Conservation (phyloP, 2,113 vertebrate genomes). For the Eudyptes chrysolophus region DNA sequence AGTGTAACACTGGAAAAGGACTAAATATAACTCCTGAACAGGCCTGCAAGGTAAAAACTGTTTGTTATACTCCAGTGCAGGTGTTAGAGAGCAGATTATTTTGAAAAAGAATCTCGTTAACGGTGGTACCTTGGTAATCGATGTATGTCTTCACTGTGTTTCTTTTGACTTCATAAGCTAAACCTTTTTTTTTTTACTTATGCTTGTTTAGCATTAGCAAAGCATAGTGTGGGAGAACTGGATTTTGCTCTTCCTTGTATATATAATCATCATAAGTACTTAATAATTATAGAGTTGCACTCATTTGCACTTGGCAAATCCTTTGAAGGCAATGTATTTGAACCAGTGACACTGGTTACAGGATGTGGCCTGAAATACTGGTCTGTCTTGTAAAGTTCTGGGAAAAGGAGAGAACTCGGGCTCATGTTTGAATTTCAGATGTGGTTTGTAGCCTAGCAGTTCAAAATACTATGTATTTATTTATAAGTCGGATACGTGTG, state of each 20-base stretch:
- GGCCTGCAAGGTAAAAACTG: neutral
- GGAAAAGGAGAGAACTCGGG: conserved; percentile 43
- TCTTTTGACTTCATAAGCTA: conserved; percentile 30
- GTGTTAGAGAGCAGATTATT: neutral
- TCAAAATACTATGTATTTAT: conserved; percentile 1
- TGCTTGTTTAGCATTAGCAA: conserved; percentile 46
- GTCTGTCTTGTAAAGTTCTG: conserved; percentile 62
- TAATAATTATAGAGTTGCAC: conserved; percentile 61
- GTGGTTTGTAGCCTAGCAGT: neutral
- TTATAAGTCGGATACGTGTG: neutral
- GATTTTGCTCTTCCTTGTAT: conserved; percentile 57
- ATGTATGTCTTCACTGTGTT: neutral
- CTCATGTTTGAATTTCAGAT: conserved; percentile 27
- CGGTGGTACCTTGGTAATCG: neutral
- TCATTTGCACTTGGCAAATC: conserved; percentile 56
- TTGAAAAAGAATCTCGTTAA: neutral
- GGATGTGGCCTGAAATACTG: conserved; percentile 62
- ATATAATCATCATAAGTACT: conserved; percentile 59
- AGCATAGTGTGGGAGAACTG: conserved; percentile 48
- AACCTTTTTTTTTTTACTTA: neutral
- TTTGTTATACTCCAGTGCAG: neutral
- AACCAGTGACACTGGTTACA: conserved; percentile 62
- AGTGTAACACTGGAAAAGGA: neutral
- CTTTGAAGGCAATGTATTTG: conserved; percentile 51
- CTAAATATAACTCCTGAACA: neutral